phyloP scores from a whole-genome alignment of 64 coral and sea anemone genomes.

The Montipora efflorescens region DNA sequence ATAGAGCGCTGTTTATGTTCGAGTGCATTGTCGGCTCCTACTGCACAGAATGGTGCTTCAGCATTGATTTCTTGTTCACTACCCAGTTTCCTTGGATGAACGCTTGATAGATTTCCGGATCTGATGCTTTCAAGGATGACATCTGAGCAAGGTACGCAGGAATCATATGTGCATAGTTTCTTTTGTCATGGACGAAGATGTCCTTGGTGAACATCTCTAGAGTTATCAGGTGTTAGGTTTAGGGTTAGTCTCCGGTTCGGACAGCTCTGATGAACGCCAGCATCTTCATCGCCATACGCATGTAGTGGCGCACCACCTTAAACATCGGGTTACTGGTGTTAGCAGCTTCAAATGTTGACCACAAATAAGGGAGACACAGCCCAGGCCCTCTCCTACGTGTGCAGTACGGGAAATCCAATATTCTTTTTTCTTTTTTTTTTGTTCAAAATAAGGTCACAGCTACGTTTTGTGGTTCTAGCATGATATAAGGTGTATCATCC shows the following conservation, averaged over 20 bases:
- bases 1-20: no score
- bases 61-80: constrained; percentile 15
- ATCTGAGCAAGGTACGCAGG: no score
- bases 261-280: no score
- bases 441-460: no score
- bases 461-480: no score
- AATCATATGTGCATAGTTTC: constrained; percentile 29
- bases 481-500: no score
- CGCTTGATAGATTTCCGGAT: not conserved
- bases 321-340: not conserved
- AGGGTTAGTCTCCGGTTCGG: no score
- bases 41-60: constrained; percentile 8
- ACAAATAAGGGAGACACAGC: not conserved
- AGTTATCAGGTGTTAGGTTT: no score
- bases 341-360: constrained; percentile 5
- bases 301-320: no score
- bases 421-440: no score
- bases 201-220: not conserved
- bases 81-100: constrained; percentile 22
- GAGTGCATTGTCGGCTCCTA: not conserved
- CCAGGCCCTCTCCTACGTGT: not conserved
- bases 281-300: no score
- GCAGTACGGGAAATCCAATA: not conserved
- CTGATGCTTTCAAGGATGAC: no score
- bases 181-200: not conserved